A percentile compares a stretch with the other conserved stretches of the same genome.
Evolutionary conservation across 2,888 invertebrate species (phyloP).

Genomic region (Spilosoma lubricipeda): DNA sequence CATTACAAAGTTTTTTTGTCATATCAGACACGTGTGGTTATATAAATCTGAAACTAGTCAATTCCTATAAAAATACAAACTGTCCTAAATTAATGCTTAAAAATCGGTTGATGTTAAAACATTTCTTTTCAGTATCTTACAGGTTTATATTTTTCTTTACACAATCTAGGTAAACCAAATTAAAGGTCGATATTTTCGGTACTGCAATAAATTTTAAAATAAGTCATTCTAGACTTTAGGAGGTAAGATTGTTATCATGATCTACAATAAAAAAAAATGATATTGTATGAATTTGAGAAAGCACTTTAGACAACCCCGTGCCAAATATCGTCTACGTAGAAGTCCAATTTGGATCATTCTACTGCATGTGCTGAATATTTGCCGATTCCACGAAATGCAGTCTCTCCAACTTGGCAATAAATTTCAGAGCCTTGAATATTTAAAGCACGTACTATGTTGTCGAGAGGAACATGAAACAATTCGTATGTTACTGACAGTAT

Average conservation of each 20-base stretch:
- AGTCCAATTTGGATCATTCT: neutral
- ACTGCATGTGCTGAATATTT: neutral
- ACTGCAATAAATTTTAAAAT: too few species aligned
- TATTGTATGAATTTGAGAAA: neutral
- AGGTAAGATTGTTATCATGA: too few species aligned
- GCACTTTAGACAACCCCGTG: neutral
- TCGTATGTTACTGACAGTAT: neutral
- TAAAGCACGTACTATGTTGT: neutral
- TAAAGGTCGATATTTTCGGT: too few species aligned
- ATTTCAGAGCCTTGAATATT: slow-evolving; percentile 1
- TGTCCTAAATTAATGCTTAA: too few species aligned
- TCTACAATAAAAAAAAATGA: neutral
- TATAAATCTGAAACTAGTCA: too few species aligned
- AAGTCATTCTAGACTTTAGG: too few species aligned
- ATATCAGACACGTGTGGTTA: neutral
- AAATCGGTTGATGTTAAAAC: too few species aligned
- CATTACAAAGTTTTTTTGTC: too few species aligned
- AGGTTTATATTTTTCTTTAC: too few species aligned
- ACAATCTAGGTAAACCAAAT: too few species aligned
- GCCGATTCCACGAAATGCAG: neutral
- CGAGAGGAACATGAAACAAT: neutral
- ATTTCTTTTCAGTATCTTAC: too few species aligned
- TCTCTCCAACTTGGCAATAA: neutral
- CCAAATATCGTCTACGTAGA: neutral
- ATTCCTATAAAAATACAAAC: too few species aligned